These are phyloP conservation scores for Pristis pectinata DNA, from an alignment of 2,797 vertebrate genomes.

Conservation along the genomic window DNA sequence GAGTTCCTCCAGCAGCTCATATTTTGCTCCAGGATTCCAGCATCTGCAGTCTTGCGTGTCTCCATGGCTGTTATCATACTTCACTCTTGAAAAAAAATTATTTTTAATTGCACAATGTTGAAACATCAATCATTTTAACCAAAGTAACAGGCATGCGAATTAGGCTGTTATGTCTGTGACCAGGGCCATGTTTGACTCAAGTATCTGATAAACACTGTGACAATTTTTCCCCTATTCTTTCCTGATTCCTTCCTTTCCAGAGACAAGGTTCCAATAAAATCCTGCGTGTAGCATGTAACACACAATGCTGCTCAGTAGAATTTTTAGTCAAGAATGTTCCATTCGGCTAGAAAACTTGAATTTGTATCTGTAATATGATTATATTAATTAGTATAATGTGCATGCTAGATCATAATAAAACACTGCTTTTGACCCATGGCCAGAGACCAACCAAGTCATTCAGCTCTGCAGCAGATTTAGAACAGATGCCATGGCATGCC, in stretches of 20 bases:
- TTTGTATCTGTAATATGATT: not conserved
- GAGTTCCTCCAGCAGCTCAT: too few relatives aligned
- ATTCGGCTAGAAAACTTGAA: not conserved
- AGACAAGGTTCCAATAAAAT: not conserved
- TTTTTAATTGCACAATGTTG: too few relatives aligned
- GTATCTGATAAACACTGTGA: not conserved
- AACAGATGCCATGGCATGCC: constrained; percentile 9
- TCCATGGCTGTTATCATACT: too few relatives aligned
- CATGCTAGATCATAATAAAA: not conserved
- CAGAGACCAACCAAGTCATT: not conserved
- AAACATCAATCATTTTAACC: too few relatives aligned
- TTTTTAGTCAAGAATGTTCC: too few relatives aligned
- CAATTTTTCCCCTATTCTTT: not conserved
- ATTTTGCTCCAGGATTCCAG: too few relatives aligned
- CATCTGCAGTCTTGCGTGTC: too few relatives aligned
- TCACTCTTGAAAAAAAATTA: too few relatives aligned
- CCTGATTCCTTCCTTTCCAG: too few relatives aligned
- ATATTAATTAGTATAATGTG: not conserved
- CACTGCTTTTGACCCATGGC: not conserved
- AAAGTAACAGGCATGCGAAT: not conserved
- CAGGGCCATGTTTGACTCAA: not conserved
- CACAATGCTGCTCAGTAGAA: too few relatives aligned
- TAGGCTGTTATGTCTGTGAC: not conserved
- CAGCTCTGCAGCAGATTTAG: constrained; percentile 26
- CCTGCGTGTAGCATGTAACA: too few relatives aligned